Evolutionary conservation across 1,140 invertebrate genomes (phyloP), one percentile per base, ranked within the genome.

Genomic region (Drosophila sechellia): DNA sequence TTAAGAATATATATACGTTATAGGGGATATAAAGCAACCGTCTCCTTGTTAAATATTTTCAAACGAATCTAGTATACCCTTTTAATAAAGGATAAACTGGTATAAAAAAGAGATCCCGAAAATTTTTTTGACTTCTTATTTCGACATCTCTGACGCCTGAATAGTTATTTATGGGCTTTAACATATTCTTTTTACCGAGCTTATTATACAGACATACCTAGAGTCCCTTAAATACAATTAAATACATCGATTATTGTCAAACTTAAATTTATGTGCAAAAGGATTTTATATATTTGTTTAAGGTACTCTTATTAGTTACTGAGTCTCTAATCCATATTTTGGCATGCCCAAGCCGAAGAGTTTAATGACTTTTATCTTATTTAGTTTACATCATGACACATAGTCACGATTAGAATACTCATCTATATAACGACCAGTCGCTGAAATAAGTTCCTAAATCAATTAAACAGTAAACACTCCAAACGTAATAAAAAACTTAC

Each of bases 401-500:
- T 81, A 92, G 60, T 92, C 90, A 34, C 90, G 87, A 68, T 66
- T 90, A 1, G 84, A 57, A 46, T 87, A 92, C 49, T 92, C 90
- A 53, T 92, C 90, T 52, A 69, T 87, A 71, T 91, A 92, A 43
- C 90, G 90, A 4, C 70, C 79, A 25, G 83, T 65, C 55, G 85
- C 63, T 66, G 76, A 53, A 43, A 78, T 46, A 20, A 64, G 1
- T 17, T 46, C 20, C 13, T 11, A 43, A 35, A 40, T 37, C 13
- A 15, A 31, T 61, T 11, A 45, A 35, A 52, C 31, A 35, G 17
- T 35, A 52, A 11, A 17, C 49, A 17, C 27, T 11, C 15, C 20
- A 37, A 25, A 42, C 25, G 8, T 13, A 50, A 15, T 11, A 12
- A 6, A 25, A 8, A 49, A 92, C 90, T 92, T 91, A 94, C 95